Evolutionary conservation across 2,888 invertebrate genomes (phyloP).

Genomic region (Allygus modestus): DNA sequence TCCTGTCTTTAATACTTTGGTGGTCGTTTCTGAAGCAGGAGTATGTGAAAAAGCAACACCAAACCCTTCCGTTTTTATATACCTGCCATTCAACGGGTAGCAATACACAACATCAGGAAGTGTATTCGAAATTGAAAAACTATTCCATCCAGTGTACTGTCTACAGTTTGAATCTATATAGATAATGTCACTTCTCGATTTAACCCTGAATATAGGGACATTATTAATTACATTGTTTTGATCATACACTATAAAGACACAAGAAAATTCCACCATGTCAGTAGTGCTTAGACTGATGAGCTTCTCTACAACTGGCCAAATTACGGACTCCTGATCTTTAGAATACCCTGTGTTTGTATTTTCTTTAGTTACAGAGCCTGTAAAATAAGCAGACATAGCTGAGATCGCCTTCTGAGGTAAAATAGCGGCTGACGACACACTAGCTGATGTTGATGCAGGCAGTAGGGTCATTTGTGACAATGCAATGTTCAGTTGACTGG

Average conservation of each 20-base stretch:
- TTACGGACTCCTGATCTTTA: background rate
- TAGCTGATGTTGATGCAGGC: too few species aligned
- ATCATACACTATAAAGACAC: background rate
- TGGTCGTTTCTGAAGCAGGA: background rate
- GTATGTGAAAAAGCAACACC: background rate
- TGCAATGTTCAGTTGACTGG: background rate
- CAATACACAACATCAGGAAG: slow-evolving; percentile 6
- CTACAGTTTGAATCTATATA: slow-evolving; percentile 10
- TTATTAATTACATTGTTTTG: background rate
- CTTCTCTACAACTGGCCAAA: slow-evolving; percentile 1
- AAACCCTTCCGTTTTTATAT: background rate
- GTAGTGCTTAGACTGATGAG: background rate
- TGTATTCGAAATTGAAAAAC: background rate
- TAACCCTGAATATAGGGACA: background rate
- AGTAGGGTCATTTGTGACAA: too few species aligned
- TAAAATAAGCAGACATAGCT: too few species aligned
- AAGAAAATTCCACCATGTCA: background rate
- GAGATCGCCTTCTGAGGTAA: too few species aligned
- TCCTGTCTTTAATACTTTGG: background rate
- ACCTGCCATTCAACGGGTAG: background rate
- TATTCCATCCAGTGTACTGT: background rate
- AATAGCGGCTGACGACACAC: too few species aligned
- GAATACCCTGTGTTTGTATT: background rate
- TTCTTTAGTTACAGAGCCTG: background rate
- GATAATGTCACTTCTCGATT: background rate